A percentile compares a stretch with the other conserved stretches of the same genome.
Evolutionary conservation across 2,113 vertebrate species (phyloP).

Genomic region (Pyrgilauda ruficollis): DNA sequence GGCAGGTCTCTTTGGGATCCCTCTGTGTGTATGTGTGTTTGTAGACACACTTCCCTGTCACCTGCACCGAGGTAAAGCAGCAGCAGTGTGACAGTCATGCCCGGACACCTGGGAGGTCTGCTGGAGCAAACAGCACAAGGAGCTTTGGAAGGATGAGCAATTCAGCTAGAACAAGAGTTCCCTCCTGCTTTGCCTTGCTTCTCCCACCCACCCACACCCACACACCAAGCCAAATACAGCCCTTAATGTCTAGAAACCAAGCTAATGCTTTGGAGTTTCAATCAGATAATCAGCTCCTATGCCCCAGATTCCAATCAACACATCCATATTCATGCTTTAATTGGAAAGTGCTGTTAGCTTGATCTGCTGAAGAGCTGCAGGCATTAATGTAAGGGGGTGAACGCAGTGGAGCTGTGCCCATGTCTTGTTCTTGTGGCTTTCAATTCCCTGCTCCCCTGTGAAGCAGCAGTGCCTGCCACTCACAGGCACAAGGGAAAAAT

Average conservation of each 20-base stretch:
- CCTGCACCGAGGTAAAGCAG: background rate
- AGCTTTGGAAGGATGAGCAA: conserved; percentile 26
- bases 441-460: background rate
- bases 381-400: background rate
- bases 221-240: conserved; percentile 43
- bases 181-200: conserved; percentile 42
- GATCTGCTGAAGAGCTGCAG: background rate
- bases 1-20: background rate
- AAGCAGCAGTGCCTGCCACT: background rate
- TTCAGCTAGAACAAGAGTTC: background rate
- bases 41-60: background rate
- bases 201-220: conserved; percentile 49
- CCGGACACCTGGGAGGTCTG: background rate
- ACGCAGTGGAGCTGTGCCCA: background rate
- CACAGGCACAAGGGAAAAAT: background rate
- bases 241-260: conserved; percentile 49
- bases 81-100: background rate
- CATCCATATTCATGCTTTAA: conserved; percentile 58
- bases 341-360: background rate
- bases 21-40: background rate
- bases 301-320: conserved; percentile 64
- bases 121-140: background rate
- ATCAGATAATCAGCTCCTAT: conserved; percentile 53
- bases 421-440: background rate
- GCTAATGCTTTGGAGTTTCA: conserved; percentile 46